Evolutionary conservation across 2,113 vertebrate genomes (phyloP), one percentile per base, ranked within the genome.

Genomic region (Ameiurus melas): DNA sequence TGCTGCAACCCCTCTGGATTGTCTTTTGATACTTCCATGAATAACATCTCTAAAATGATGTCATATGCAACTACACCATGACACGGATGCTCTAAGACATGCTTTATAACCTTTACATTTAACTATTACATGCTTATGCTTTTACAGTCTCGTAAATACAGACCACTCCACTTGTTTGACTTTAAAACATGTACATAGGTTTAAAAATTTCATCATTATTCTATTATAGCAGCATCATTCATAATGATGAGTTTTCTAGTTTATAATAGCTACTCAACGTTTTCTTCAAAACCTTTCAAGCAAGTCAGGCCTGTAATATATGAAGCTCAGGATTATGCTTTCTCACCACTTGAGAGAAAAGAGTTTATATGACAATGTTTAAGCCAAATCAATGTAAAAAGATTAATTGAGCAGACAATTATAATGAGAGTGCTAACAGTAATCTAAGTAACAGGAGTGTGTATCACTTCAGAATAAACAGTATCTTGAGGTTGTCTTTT

Each of bases 391-490:
- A 43, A 43, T 43, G 39, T 43, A 43, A 43, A 43, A 43, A 43
- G 39, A 43, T 43, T 43, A 0, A 43, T 43, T 43, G 39, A 43
- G n/a, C 66, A 33, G 66, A 16, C 14, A n/a, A 27, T n/a, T n/a
- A 64, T n/a, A 13, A n/a, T n/a, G 5, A 27, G 8, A n/a, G n/a
- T 64, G 6, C 20, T 62, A 62, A 27, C 62, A 64, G 66, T 68
- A 39, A 73, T 92, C 90, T 75, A 71, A 25, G 89, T 90, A 92
- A 12, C 88, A 22, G 14, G 16, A 10, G 47, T 14, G 0, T 36
- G 0, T 27, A 51, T 79, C 19, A 89, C 89, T 80, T 66, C 62
- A 84, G 89, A 84, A 47, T 90, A 90, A 66, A 90, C n/a, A 73
- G 71, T 64, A 2, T 53, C 73, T 62, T 57, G 3, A 12, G 2